These are phyloP conservation scores for Nyctalus aviator DNA, from an alignment of 2,797 vertebrate species.

Conservation along the genomic window DNA sequence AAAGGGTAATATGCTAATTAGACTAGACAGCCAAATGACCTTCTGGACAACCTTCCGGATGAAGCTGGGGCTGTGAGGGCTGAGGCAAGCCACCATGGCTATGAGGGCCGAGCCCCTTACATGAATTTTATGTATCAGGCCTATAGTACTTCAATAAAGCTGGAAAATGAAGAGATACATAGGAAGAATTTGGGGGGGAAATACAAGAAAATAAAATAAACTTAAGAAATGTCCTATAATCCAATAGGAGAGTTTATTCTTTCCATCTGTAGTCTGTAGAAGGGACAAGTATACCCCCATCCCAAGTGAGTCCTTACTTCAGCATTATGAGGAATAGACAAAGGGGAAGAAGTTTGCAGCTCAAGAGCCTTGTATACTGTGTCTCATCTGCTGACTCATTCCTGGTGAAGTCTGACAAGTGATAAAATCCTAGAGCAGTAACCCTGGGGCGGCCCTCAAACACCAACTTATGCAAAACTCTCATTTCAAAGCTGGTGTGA, in stretches of 20 bases:
- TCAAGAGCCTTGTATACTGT: background rate
- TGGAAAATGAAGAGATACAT: slow-evolving; percentile 32
- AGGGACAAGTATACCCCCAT: background rate
- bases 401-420: background rate
- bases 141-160: background rate
- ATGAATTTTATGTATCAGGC: too few species aligned
- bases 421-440: background rate
- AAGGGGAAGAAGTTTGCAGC: background rate
- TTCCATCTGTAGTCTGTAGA: background rate
- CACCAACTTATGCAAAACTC: background rate
- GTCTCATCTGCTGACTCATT: background rate
- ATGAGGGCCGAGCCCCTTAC: too few species aligned
- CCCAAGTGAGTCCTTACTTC: background rate
- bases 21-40: too few species aligned
- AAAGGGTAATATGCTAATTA: too few species aligned
- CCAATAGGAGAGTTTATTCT: background rate
- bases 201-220: slow-evolving; percentile 32
- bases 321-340: background rate
- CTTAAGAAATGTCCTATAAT: slow-evolving; percentile 28
- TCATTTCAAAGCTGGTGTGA: background rate
- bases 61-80: too few species aligned
- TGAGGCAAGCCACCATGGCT: too few species aligned
- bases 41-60: too few species aligned
- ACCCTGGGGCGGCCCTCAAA: background rate
- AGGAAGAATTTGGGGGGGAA: background rate